A percentile compares a stretch with the other conserved stretches of the same genome.
Evolutionary conservation across 2,888 invertebrate species (phyloP).

Genomic region (Seladonia tumulorum): DNA sequence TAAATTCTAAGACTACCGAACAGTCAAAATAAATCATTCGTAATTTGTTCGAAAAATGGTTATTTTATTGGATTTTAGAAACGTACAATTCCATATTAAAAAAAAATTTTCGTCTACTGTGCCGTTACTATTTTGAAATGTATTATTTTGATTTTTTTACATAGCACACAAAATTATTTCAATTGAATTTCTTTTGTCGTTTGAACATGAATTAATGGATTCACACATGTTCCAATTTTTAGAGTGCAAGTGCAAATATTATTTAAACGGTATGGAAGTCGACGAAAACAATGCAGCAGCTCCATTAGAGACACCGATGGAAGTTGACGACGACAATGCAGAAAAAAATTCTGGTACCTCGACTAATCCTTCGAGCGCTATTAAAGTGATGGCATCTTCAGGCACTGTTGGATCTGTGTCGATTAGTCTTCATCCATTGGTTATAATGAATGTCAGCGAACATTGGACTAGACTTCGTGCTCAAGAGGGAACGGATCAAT

Average conservation of each 20-base stretch:
- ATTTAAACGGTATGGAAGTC: conserved; percentile 86
- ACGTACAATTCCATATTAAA: neutral
- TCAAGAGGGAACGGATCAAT: conserved; percentile 94
- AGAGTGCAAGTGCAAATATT: neutral
- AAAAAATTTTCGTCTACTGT: neutral
- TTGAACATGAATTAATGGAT: neutral
- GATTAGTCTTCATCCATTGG: conserved; percentile 97
- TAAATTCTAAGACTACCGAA: neutral
- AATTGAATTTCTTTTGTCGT: neutral
- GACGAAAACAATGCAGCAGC: conserved; percentile 87
- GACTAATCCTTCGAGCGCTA: conserved; percentile 67
- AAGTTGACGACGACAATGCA: conserved; percentile 67
- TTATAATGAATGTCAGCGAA: conserved; percentile 99
- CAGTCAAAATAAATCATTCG: neutral
- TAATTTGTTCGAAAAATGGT: neutral
- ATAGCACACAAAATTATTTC: neutral
- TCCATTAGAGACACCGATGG: conserved; percentile 81
- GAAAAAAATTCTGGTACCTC: conserved; percentile 58
- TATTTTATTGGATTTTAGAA: neutral
- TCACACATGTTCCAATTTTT: neutral
- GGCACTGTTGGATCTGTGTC: conserved; percentile 96
- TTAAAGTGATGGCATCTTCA: conserved; percentile 89
- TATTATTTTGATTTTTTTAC: neutral
- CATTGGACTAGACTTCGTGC: conserved; percentile 98
- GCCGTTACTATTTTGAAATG: neutral